phyloP scores from a whole-genome alignment of 2,113 vertebrate species.

The Eulemur macaco region DNA sequence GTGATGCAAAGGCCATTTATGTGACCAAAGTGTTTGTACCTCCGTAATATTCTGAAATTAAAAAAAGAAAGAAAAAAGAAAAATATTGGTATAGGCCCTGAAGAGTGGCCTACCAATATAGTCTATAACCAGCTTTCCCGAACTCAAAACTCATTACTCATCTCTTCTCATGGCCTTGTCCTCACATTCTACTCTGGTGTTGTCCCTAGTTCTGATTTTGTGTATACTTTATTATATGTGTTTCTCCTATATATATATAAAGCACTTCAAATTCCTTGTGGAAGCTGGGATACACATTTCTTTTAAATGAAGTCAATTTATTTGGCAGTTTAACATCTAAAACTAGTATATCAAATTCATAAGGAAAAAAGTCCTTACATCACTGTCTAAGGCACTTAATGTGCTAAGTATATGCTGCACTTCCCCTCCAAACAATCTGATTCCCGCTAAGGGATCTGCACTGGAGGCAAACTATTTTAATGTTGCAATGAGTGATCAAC shows the following conservation, averaged over 20 bases:
- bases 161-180: neutral
- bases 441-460: neutral
- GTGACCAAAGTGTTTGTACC: no score
- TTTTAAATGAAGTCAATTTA: neutral
- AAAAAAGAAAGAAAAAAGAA: no score
- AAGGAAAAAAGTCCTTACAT: neutral
- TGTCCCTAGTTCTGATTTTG: neutral
- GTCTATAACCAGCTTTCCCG: neutral
- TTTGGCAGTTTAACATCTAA: constrained; percentile 16
- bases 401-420: neutral
- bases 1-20: no score
- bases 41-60: no score
- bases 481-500: neutral
- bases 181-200: neutral
- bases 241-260: neutral
- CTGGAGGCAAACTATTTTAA: neutral
- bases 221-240: neutral
- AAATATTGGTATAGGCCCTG: neutral
- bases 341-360: neutral
- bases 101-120: neutral
- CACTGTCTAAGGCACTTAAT: neutral
- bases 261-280: neutral
- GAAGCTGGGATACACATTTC: neutral
- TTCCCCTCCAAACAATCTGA: neutral
- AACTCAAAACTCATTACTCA: neutral